A percentile compares a stretch with the other conserved stretches of the same genome.
Evolutionary conservation across 1,140 invertebrate species (phyloP).

Genomic region (Meloidogyne chitwoodi): DNA sequence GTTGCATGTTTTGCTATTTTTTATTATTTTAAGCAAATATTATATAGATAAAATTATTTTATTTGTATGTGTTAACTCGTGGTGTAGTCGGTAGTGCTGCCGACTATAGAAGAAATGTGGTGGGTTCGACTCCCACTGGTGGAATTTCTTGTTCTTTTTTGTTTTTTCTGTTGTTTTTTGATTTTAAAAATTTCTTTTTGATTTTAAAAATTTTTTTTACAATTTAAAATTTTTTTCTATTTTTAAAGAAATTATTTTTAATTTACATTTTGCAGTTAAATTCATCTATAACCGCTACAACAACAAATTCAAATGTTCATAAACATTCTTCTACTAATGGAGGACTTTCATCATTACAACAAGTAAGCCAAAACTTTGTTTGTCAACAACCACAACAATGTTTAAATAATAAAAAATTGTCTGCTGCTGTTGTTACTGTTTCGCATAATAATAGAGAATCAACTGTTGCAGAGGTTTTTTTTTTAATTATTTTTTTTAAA

Average conservation of each 20-base stretch:
- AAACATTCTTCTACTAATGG: not conserved
- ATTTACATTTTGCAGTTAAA: not conserved
- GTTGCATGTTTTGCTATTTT: no score
- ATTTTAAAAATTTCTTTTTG: not conserved
- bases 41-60: no score
- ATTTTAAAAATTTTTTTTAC: not conserved
- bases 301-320: not conserved
- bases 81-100: no score
- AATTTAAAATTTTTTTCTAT: not conserved
- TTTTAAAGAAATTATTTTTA: not conserved
- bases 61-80: no score
- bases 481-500: not conserved
- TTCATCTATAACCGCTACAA: not conserved
- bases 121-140: not conserved
- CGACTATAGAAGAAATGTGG: no score
- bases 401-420: not conserved
- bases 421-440: not conserved
- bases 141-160: not conserved
- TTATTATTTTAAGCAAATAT: no score
- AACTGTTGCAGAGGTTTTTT: conserved; percentile 12
- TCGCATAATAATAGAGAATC: not conserved
- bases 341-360: not conserved
- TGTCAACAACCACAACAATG: not conserved
- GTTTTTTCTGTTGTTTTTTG: not conserved
- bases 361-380: conserved; percentile 18